Percentiles rank a stretch among this genome's conserved stretches.
Evolutionary conservation across 2,888 invertebrate genomes (phyloP).

Genomic region (Drosophila mayaguana): DNA sequence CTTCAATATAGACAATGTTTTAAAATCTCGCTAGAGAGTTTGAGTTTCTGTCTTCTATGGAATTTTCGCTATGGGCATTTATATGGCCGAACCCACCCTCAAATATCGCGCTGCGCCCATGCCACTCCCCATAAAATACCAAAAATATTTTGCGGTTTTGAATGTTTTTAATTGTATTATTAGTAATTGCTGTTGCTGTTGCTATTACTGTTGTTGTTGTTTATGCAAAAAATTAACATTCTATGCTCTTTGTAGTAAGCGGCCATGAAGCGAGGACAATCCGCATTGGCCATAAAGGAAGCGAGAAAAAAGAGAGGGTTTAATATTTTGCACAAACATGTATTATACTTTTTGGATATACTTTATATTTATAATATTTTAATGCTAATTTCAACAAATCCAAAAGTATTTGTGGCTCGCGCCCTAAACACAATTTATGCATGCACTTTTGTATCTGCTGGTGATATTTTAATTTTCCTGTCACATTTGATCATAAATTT

Average conservation of each 20-base stretch:
- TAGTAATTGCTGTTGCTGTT: slow-evolving; percentile 30
- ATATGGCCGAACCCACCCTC: slow-evolving; percentile 13
- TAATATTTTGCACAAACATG: slow-evolving; percentile 82
- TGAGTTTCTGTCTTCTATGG: slow-evolving; percentile 8
- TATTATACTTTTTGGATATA: slow-evolving; percentile 23
- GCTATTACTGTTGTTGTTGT: slow-evolving; percentile 23
- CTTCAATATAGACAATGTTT: background rate
- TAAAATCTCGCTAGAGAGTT: slow-evolving; percentile 45
- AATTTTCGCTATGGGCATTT: slow-evolving; percentile 40
- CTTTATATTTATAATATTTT: slow-evolving; percentile 77
- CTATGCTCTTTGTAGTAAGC: slow-evolving; percentile 60
- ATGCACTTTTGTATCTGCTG: slow-evolving; percentile 65
- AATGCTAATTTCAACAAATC: slow-evolving; percentile 81
- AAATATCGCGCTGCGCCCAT: background rate
- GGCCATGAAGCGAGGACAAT: slow-evolving; percentile 41
- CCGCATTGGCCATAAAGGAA: slow-evolving; percentile 4
- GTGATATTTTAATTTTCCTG: slow-evolving; percentile 83
- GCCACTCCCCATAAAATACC: slow-evolving; percentile 22
- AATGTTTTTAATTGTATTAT: slow-evolving; percentile 73
- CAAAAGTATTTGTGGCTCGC: slow-evolving; percentile 43
- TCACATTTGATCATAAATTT: slow-evolving; percentile 83
- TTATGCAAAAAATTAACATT: slow-evolving; percentile 60
- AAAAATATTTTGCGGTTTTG: slow-evolving; percentile 71
- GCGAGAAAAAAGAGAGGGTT: slow-evolving; percentile 27
- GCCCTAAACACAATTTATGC: slow-evolving; percentile 45